Conservation (phyloP, 1,140 invertebrate genomes). For the Lordiphosa clarofinis region DNA sequence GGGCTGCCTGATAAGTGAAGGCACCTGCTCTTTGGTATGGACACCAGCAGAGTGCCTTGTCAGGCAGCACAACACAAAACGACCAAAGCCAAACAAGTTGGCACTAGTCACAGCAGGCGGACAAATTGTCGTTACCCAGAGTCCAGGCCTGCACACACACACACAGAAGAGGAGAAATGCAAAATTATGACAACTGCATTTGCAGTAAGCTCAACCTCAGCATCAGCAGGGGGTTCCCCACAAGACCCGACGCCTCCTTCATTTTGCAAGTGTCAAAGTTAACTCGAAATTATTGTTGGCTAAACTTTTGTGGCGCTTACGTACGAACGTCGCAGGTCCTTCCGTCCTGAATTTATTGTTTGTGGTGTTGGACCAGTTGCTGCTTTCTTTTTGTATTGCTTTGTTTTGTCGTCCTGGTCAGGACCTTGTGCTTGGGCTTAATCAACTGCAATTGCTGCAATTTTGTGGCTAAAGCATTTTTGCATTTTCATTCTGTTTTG, state of each 20-base stretch:
- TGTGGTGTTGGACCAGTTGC: constrained; percentile 53
- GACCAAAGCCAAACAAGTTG: constrained; percentile 69
- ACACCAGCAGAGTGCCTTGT: constrained; percentile 30
- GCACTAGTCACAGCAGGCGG: constrained; percentile 68
- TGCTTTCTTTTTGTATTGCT: constrained; percentile 16
- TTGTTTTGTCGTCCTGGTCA: constrained; percentile 17
- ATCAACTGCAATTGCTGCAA: constrained; percentile 73
- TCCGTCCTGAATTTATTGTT: constrained; percentile 64
- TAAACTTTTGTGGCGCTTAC: constrained; percentile 75
- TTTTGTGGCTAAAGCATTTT: constrained; percentile 52
- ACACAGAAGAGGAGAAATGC: constrained; percentile 43
- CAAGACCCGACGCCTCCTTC: constrained; percentile 42
- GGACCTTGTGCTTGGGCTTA: constrained; percentile 40
- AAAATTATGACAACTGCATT: constrained; percentile 77
- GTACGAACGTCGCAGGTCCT: constrained; percentile 13
- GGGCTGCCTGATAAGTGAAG: constrained; percentile 18
- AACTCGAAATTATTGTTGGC: constrained; percentile 77
- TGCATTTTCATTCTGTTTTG: constrained; percentile 47
- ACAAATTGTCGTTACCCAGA: constrained; percentile 56
- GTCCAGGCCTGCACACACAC: constrained; percentile 2
- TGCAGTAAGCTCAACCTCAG: constrained; percentile 51
- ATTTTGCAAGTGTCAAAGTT: constrained; percentile 75
- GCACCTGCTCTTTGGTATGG: constrained; percentile 14
- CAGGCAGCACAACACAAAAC: constrained; percentile 53
- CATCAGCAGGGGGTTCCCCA: constrained; percentile 10